These are phyloP conservation scores for Acrocephalus arundinaceus DNA, from an alignment of 2,113 vertebrate genomes.

Conservation along the genomic window DNA sequence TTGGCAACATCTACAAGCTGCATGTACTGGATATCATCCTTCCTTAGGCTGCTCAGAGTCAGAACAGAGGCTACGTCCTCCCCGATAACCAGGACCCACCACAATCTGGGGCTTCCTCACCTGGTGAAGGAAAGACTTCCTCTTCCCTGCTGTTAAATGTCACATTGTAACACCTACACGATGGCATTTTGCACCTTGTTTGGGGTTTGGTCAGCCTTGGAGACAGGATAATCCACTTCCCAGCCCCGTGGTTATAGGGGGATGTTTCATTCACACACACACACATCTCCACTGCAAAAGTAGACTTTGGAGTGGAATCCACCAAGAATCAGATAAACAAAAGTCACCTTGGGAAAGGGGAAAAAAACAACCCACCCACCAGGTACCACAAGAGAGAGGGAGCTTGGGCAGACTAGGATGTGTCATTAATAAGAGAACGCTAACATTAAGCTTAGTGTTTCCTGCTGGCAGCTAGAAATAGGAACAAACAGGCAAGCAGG, in stretches of 20 bases:
- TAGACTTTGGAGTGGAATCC: not conserved
- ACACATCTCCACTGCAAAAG: not conserved
- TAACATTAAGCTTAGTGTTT: slow-evolving; percentile 15
- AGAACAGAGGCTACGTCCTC: not conserved
- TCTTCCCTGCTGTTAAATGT: not conserved
- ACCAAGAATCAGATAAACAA: not conserved
- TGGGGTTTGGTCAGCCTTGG: not conserved
- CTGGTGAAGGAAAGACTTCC: not conserved
- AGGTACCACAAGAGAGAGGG: not conserved
- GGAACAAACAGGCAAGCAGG: slow-evolving; percentile 53
- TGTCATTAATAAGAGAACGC: slow-evolving; percentile 13
- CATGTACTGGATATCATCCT: not conserved
- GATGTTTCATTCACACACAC: not conserved
- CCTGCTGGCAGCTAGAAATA: slow-evolving; percentile 53
- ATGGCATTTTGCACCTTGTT: not conserved
- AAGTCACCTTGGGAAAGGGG: not conserved
- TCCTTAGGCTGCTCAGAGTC: not conserved
- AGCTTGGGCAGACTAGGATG: not conserved
- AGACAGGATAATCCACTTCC: not conserved
- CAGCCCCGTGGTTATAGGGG: accelerated
- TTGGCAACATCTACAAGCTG: not conserved
- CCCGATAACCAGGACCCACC: not conserved
- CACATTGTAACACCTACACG: accelerated
- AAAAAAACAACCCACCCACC: not conserved
- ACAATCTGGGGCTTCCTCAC: not conserved